Evolutionary conservation across 2,113 vertebrate genomes (phyloP), one percentile per base, ranked within the genome.

Genomic region (Synodontis membranacea): DNA sequence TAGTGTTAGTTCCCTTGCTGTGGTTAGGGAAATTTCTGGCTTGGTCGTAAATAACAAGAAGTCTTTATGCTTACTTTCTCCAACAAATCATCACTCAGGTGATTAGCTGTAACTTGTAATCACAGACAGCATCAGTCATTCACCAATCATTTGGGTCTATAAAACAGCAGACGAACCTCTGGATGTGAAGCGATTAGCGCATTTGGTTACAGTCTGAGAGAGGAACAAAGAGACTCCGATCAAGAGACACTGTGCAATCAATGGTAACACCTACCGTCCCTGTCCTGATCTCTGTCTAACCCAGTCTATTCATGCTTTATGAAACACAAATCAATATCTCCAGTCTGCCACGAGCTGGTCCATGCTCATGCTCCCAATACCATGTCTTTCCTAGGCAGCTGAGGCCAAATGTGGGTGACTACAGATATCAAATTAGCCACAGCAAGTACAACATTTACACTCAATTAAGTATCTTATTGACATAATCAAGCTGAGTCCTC

Each of bases 191-290:
- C 46, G 88, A 88, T 88, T 84, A 89, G 76, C 46, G 74, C 88
- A 81, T 85, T 89, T 56, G 70, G 88, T 89, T 89, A 86, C 88
- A 89, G 75, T 89, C 88, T 66, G 68, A 86, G 48, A 64, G 46
- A 80, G 48, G 52, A 88, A 89, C 86, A 86, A 86, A 89, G 86
- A 87, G 86, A 44, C 86, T 88, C 84, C 15, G 78, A 85, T 86
- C 80, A 66, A 86, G 88, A 89, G 88, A 82, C 86, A 48, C 85
- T 72, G 75, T 48, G 56, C 86, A 83, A 89, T 89, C 88, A 89
- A 89, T 89, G 86, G 80, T 62, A 86, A 87, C 83, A 89, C 88
- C 86, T 66, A 85, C 83, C 79, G 76, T 76, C 80, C 46, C 68
- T 85, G 68, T 85, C 70, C 68, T 39, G 58, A 74, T 62, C 83